These are phyloP conservation scores for Triplophysa dalaica DNA, from an alignment of 2,113 vertebrate genomes.

Conservation along the genomic window DNA sequence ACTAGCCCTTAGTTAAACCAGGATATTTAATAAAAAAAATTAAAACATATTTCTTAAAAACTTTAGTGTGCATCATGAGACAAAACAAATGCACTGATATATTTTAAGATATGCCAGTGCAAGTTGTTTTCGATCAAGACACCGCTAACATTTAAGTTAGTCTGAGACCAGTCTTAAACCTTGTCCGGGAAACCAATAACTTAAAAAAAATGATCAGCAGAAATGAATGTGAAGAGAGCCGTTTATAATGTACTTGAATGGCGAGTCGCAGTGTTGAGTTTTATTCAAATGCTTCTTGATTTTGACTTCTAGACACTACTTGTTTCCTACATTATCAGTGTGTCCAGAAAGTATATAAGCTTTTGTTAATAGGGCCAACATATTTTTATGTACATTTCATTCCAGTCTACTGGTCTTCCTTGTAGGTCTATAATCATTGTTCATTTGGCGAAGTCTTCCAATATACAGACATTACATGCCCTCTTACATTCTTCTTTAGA, in stretches of 20 bases:
- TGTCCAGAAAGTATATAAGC: neutral
- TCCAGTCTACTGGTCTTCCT: slow-evolving; percentile 6
- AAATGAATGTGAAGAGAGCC: slow-evolving; percentile 5
- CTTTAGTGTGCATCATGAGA: too few species aligned
- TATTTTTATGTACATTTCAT: neutral
- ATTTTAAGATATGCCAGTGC: too few species aligned
- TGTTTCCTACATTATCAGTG: neutral
- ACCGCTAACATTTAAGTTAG: too few species aligned
- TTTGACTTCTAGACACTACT: slow-evolving; percentile 24
- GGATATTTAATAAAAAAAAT: too few species aligned
- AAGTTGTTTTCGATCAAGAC: too few species aligned
- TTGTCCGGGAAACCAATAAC: too few species aligned
- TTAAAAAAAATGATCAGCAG: neutral
- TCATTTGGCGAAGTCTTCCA: slow-evolving; percentile 43
- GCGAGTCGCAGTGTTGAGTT: slow-evolving; percentile 4
- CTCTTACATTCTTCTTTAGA: slow-evolving; percentile 1
- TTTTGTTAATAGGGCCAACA: neutral
- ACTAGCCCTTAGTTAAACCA: too few species aligned
- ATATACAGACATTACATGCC: slow-evolving; percentile 10
- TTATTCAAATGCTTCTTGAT: slow-evolving; percentile 7
- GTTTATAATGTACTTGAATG: slow-evolving; percentile 27
- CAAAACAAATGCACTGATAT: too few species aligned
- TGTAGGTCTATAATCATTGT: slow-evolving; percentile 1
- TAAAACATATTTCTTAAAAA: too few species aligned
- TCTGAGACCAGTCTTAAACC: too few species aligned